phyloP scores from a whole-genome alignment of 2,888 invertebrate genomes.

The Adineta ricciae region DNA sequence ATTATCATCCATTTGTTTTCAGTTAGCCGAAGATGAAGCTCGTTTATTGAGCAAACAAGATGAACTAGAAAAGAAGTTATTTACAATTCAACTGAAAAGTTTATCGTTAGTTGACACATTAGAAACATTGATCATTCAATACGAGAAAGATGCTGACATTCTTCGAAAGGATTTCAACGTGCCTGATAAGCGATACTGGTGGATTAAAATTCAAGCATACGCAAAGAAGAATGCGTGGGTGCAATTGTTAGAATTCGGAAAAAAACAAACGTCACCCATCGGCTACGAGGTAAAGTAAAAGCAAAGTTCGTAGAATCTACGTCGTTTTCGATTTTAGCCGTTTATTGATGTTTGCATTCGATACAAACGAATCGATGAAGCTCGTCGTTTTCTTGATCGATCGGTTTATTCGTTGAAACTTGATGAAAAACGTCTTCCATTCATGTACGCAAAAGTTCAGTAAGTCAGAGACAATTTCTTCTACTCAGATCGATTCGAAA shows the following conservation, averaged over 20 bases:
- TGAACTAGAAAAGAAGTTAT: not conserved
- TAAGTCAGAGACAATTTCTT: too few relatives aligned
- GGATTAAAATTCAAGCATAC: slow-evolving; percentile 13
- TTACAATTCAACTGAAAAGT: not conserved
- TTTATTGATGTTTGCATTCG: not conserved
- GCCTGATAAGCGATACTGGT: not conserved
- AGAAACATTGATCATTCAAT: not conserved
- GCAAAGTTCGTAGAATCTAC: too few relatives aligned
- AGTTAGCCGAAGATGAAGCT: not conserved
- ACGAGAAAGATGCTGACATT: not conserved
- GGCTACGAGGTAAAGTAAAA: not conserved
- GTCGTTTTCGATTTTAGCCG: not conserved
- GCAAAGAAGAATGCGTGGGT: not conserved
- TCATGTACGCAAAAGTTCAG: slow-evolving; percentile 11
- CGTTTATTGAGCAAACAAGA: not conserved
- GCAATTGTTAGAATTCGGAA: not conserved
- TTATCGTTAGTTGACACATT: not conserved
- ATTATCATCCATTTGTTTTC: too few relatives aligned
- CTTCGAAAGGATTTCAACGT: not conserved
- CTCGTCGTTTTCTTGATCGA: not conserved
- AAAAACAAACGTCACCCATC: not conserved
- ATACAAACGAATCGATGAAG: not conserved
- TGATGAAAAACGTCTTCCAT: not conserved
- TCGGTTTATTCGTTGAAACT: not conserved
- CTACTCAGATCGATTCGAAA: too few relatives aligned